Base-by-base conservation (phyloP, 2,888 invertebrate genomes). In the Catocala nupta region DNA sequence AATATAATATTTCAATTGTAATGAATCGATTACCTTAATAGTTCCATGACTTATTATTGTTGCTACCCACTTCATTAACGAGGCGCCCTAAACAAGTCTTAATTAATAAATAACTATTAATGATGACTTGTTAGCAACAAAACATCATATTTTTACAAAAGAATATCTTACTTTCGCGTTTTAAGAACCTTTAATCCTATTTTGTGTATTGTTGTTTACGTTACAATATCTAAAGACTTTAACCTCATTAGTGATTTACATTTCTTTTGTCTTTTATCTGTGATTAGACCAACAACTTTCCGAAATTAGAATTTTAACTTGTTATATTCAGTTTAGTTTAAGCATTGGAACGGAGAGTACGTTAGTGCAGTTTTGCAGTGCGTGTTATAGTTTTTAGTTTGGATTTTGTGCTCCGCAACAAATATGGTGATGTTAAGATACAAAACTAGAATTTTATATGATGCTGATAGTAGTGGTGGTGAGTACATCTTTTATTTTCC, bases 241-340 rank as follows among this genome's bases (percentile, higher is more conserved):
- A 70, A 54, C 60, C 75, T 77, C 80, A 77, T 82, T 82, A 81
- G 65, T 33, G 57, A 66, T 65, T 73, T 63, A 56, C 59, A 61
- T 62, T 57, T 67, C 61, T 59, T 68, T 65, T 70, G 71, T 70
- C 12, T 45, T 48, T 78, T 76, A 75, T 80, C 75, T 58, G 51
- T 68, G 63, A 60, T 33, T 49, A 34, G 42, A 39, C 48, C 25
- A 45, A 50, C 50, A 5, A 68, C 53, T 51, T 62, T 75, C 70
- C 63, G 51, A 68, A 39, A 49, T 68, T 70, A n/a, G 43, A 61
- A 70, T 61, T 45, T 63, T 36, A 10, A 53, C n/a, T 65, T 56
- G 51, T 62, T 55, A 6, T 44, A 48, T 57, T 78, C 61, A 80
- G 77, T 78, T 53, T 60, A 44, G n/a, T 67, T 73, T 53, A 55